Conservation (phyloP, 2,113 vertebrate species). For the Actenoides lindsayi region DNA sequence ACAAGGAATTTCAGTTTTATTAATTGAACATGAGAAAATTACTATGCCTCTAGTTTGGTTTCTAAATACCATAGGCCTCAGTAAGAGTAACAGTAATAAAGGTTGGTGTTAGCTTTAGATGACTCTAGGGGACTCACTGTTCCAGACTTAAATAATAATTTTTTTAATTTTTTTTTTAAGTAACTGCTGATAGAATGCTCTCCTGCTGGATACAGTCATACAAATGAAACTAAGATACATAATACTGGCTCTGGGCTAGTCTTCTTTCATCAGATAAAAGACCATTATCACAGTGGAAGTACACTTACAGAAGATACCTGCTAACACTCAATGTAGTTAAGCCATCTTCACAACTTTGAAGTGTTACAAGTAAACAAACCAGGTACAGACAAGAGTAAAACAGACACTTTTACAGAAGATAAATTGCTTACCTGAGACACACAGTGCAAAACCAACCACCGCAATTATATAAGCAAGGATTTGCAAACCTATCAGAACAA, state of each 20-base stretch:
- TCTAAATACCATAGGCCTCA: not conserved
- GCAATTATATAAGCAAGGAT: slow-evolving; percentile 71
- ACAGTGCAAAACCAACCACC: slow-evolving; percentile 73
- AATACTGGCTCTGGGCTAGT: not conserved
- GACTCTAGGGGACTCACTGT: not conserved
- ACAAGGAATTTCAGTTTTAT: not conserved
- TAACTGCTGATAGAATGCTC: not conserved
- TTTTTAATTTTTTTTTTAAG: not conserved
- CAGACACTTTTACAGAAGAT: not conserved
- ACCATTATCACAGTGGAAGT: not conserved
- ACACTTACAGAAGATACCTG: not conserved
- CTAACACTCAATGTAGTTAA: not conserved
- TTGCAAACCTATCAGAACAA: slow-evolving; percentile 65
- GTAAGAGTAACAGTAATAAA: not conserved
- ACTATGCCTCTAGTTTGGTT: not conserved
- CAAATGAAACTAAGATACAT: not conserved
- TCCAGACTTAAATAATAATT: not conserved
- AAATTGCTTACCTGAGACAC: slow-evolving; percentile 68
- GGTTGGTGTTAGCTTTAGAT: not conserved
- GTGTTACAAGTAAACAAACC: not conserved
- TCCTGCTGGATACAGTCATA: not conserved
- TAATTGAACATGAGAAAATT: not conserved
- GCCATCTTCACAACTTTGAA: not conserved
- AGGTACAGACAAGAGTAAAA: not conserved
- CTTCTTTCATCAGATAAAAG: not conserved